These are phyloP conservation scores for Myiagra hebetior DNA, from an alignment of 2,113 vertebrate species.

Conservation along the genomic window DNA sequence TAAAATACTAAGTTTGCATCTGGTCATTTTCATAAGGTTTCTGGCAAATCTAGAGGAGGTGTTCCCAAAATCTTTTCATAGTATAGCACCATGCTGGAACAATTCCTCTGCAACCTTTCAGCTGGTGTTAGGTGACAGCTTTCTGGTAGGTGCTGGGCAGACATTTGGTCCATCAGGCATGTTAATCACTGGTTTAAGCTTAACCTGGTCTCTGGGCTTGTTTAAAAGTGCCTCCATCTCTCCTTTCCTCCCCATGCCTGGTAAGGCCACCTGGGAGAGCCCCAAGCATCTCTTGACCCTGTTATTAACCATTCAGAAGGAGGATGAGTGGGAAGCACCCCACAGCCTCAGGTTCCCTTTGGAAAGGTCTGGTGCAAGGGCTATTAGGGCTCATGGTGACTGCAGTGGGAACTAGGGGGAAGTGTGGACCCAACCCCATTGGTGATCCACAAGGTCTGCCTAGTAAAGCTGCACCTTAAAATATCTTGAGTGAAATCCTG, in stretches of 20 bases:
- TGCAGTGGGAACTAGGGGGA: neutral
- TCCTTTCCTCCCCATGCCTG: neutral
- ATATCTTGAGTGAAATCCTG: neutral
- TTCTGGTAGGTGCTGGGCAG: neutral
- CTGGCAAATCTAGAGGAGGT: neutral
- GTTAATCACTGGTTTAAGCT: neutral
- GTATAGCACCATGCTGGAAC: neutral
- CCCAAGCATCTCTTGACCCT: neutral
- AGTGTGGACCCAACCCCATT: accelerated
- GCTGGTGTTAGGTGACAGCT: neutral
- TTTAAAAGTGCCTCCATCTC: neutral
- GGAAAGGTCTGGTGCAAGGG: no score
- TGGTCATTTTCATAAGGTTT: neutral
- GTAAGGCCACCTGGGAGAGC: neutral
- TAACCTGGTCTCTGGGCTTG: neutral
- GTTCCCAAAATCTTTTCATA: neutral
- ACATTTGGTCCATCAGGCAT: neutral
- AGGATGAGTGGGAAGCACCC: neutral
- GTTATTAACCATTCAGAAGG: neutral
- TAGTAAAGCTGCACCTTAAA: neutral
- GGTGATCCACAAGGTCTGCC: neutral
- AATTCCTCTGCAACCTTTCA: neutral
- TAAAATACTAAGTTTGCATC: neutral
- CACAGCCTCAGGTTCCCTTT: neutral
- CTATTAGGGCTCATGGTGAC: neutral